Base-by-base conservation (phyloP, 1,140 invertebrate genomes). In the Hylyphantes graminicola region DNA sequence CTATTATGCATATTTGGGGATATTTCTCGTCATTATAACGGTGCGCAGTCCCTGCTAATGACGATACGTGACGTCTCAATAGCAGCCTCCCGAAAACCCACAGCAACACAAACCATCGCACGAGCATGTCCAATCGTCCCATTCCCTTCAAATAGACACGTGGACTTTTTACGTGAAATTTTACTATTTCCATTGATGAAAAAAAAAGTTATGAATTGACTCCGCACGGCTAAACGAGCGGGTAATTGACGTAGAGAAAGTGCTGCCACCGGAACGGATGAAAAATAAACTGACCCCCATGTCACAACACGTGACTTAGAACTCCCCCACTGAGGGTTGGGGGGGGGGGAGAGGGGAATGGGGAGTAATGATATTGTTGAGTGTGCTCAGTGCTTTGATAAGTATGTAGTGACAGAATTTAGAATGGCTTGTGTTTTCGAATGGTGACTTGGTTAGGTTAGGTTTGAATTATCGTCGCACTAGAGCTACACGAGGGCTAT, bases 271-370 rank as follows among this genome's bases (percentile, higher is more conserved):
- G 75, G 59, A 77, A 77, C 75, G 75, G 75, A 64, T 63, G 75
- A 64, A 77, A 77, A 77, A 77, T 77, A 77, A 77, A 77, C 53
- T 64, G n/a, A 10, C 21, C 55, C 48, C n/a, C 61, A 77, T 77
- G 75, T 77, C 35, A 51, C 35, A 3, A 12, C 75, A 77, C 75
- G 61, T 51, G 75, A 64, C 75, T 75, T 11, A 21, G 6, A 19
- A 21, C 15, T n/a, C 61, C 12, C n/a, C 21, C 35, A 35, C 35
- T 35, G 35, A 35, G 35, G 35, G 35, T 35, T 2, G 1, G 35
- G 35, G 35, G 35, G 35, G 5, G n/a, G n/a, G n/a, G n/a, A n/a
- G n/a, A n/a, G n/a, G n/a, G n/a, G n/a, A n/a, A n/a, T 2, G 35
- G 35, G 5, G 35, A 35, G 35, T 35, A 35, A 35, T 35, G 35